Evolutionary conservation across 2,797 vertebrate species (phyloP).

Genomic region (Apogon talboti): DNA sequence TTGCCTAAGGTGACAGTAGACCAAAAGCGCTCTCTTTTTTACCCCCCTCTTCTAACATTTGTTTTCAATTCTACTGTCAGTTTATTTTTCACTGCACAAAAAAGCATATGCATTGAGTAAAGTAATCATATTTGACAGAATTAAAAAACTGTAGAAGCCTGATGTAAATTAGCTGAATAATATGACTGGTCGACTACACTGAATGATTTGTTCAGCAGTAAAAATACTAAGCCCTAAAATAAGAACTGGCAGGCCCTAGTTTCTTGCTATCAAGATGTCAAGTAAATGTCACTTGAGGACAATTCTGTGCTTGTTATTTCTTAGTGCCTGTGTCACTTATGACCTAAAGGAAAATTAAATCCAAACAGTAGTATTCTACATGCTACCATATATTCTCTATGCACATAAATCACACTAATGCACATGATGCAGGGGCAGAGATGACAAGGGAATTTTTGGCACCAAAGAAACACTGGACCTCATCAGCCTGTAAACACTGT

Average conservation of each 20-base stretch:
- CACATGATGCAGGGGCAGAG: background rate
- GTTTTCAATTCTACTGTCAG: slow-evolving; percentile 58
- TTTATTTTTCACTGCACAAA: slow-evolving; percentile 14
- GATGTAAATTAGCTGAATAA: slow-evolving; percentile 48
- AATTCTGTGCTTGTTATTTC: slow-evolving; percentile 28
- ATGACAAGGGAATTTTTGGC: slow-evolving; percentile 4
- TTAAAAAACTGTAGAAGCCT: slow-evolving; percentile 52
- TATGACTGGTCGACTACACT: slow-evolving; percentile 27
- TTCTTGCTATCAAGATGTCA: slow-evolving; percentile 33
- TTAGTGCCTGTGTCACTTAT: slow-evolving; percentile 15
- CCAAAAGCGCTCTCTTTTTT: slow-evolving; percentile 50
- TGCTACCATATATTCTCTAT: slow-evolving; percentile 4
- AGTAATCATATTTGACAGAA: slow-evolving; percentile 56
- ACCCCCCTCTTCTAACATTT: slow-evolving; percentile 47
- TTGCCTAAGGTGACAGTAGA: slow-evolving; percentile 71
- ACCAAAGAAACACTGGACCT: slow-evolving; percentile 18
- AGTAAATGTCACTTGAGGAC: slow-evolving; percentile 30
- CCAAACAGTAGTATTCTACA: slow-evolving; percentile 11
- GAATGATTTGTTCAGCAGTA: slow-evolving; percentile 41
- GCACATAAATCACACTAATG: slow-evolving; percentile 12
- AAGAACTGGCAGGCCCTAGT: slow-evolving; percentile 18
- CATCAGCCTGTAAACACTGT: slow-evolving; percentile 49
- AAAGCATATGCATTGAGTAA: slow-evolving; percentile 36
- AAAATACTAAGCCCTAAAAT: slow-evolving; percentile 28
- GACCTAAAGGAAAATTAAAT: slow-evolving; percentile 25